phyloP scores from a whole-genome alignment of 2,113 vertebrate species.

The Okapia johnstoni region DNA sequence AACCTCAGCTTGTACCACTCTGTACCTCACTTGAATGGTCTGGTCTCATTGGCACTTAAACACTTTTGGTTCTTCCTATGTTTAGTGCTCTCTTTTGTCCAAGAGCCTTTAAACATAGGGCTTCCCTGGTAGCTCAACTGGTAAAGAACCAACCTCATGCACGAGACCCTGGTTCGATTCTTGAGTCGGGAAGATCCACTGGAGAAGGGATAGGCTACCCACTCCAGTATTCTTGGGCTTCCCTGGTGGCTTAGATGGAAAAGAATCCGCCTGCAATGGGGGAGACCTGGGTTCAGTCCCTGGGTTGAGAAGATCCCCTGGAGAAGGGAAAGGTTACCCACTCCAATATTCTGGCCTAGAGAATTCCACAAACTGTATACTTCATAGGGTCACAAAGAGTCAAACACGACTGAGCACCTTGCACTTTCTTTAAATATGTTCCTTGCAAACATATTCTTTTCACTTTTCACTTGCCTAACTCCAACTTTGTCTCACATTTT shows the following conservation, averaged over 20 bases:
- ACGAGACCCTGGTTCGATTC: neutral
- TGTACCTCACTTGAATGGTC: neutral
- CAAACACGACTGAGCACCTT: neutral
- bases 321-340: neutral
- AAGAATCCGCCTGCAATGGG: fast-evolving
- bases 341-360: neutral
- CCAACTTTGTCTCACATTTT: neutral
- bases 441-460: neutral
- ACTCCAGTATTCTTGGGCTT: neutral
- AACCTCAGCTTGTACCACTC: neutral
- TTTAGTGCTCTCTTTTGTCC: neutral
- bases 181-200: neutral
- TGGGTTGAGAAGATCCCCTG: neutral
- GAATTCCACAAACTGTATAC: neutral
- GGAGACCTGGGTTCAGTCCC: neutral
- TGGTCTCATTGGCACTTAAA: neutral
- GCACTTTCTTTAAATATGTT: neutral
- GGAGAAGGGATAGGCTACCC: neutral
- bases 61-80: neutral
- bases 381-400: neutral
- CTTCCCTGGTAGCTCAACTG: neutral
- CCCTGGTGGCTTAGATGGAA: neutral
- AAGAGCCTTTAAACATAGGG: neutral
- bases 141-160: neutral
- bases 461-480: neutral